Conservation (phyloP, 2,888 invertebrate species). For the Cataglyphis rosenhaueri region DNA sequence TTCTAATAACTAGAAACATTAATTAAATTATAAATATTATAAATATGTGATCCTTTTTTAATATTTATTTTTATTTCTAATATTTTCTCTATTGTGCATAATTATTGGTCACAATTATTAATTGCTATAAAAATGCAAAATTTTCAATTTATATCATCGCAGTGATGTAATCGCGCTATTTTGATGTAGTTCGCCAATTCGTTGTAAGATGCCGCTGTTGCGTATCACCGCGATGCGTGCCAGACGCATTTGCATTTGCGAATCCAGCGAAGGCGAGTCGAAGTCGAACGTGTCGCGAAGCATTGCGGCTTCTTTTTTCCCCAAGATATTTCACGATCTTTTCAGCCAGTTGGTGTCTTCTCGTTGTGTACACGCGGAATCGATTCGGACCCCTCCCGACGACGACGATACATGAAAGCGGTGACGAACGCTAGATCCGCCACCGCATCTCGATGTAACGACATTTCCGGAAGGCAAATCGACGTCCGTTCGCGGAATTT, state of each 20-base stretch:
- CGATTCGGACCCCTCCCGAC: background rate
- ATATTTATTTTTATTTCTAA: no score
- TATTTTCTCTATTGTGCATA: no score
- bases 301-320: background rate
- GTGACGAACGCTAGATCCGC: background rate
- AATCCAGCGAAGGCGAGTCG: slow-evolving; percentile 34
- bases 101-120: background rate
- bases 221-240: slow-evolving; percentile 50
- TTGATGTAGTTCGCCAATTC: background rate
- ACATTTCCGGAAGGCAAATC: slow-evolving; percentile 67
- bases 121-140: background rate
- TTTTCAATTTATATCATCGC: background rate
- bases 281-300: slow-evolving; percentile 28
- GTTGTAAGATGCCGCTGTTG: slow-evolving; percentile 40
- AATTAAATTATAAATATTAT: background rate
- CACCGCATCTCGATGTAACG: slow-evolving; percentile 52
- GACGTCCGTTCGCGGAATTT: slow-evolving; percentile 52
- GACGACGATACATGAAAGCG: slow-evolving; percentile 30
- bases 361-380: background rate
- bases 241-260: slow-evolving; percentile 56
- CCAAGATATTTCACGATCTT: background rate
- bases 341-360: background rate
- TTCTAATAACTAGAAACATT: background rate
- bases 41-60: no score
- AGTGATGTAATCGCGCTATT: background rate